Conservation (phyloP, 1,140 invertebrate species). For the Sinonovacula constricta region DNA sequence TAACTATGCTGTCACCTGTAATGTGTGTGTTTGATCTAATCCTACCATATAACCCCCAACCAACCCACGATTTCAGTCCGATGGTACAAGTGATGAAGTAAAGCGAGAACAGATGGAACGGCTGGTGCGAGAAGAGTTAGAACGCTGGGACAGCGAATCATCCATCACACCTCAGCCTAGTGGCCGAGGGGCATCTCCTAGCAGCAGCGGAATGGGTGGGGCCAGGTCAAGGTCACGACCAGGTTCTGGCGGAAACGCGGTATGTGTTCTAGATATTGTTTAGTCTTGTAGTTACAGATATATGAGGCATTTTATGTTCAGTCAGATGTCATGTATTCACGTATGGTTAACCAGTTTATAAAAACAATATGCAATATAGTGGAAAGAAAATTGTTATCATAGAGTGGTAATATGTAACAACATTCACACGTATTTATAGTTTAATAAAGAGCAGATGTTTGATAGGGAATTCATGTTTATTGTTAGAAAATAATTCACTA, state of each 20-base stretch:
- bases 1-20: not conserved
- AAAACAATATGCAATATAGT: too few relatives aligned
- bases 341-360: too few relatives aligned
- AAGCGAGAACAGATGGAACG: slow-evolving; percentile 78
- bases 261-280: too few relatives aligned
- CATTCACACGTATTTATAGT: too few relatives aligned
- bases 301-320: too few relatives aligned
- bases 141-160: slow-evolving; percentile 77
- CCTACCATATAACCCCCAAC: slow-evolving; percentile 2
- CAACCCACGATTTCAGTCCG: slow-evolving; percentile 63
- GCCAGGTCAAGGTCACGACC: slow-evolving; percentile 64
- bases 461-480: too few relatives aligned
- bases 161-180: slow-evolving; percentile 69
- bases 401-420: too few relatives aligned
- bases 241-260: slow-evolving; percentile 65
- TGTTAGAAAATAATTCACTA: too few relatives aligned
- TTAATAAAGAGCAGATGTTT: too few relatives aligned
- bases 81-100: slow-evolving; percentile 76
- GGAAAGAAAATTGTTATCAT: too few relatives aligned
- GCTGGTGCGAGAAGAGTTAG: slow-evolving; percentile 77
- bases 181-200: slow-evolving; percentile 71
- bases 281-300: too few relatives aligned
- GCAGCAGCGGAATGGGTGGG: slow-evolving; percentile 67
- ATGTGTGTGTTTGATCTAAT: not conserved
- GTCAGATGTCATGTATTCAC: too few relatives aligned